phyloP scores from a whole-genome alignment of 1,140 invertebrate species.

The Drosophila nigromelanica region DNA sequence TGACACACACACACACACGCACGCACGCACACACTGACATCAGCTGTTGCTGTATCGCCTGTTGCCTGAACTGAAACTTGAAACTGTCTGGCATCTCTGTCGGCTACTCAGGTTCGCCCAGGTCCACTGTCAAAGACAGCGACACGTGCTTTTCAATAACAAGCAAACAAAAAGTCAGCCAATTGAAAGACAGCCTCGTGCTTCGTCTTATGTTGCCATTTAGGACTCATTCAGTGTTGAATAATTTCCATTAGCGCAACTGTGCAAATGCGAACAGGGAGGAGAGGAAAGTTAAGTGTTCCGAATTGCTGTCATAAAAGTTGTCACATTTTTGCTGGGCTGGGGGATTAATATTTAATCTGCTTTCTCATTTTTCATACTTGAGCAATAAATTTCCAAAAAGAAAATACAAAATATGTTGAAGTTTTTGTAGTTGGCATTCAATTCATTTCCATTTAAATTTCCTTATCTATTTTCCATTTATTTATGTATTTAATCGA shows the following conservation, averaged over 20 bases:
- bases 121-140: slow-evolving; percentile 8
- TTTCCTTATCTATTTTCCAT: no score
- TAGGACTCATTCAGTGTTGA: slow-evolving; percentile 26
- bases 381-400: neutral
- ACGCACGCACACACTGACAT: slow-evolving; percentile 4
- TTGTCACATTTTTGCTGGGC: neutral
- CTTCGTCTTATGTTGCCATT: slow-evolving; percentile 16
- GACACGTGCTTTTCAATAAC: slow-evolving; percentile 26
- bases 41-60: slow-evolving; percentile 35
- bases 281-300: neutral
- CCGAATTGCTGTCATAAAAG: slow-evolving; percentile 4
- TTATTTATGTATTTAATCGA: neutral
- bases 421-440: neutral
- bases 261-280: neutral
- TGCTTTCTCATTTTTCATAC: slow-evolving; percentile 1
- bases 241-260: neutral
- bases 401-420: no score
- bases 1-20: slow-evolving; percentile 1
- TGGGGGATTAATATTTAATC: neutral
- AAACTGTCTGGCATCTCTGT: slow-evolving; percentile 8
- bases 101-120: slow-evolving; percentile 8
- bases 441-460: no score
- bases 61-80: slow-evolving; percentile 23
- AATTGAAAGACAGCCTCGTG: slow-evolving; percentile 26
- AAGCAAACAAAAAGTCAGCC: slow-evolving; percentile 2